Evolutionary conservation across 2,888 invertebrate genomes (phyloP), one percentile per base, ranked within the genome.

Genomic region (Acronicta aceris): DNA sequence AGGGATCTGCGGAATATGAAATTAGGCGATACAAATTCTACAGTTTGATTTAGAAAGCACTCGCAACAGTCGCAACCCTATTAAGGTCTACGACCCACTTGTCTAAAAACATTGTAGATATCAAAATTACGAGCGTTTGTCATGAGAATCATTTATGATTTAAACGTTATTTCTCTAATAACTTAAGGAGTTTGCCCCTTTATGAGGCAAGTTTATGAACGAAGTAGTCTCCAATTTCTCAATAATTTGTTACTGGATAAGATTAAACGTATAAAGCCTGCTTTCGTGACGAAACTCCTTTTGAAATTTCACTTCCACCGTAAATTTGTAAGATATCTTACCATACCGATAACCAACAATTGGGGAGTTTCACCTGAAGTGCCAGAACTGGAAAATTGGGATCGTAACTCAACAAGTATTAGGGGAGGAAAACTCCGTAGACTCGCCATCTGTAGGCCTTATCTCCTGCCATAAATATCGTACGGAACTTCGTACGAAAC

Each of bases 321-420:
- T 71, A 64, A 67, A n/a, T 69, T 69, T 58, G 49, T 55, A 52
- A 61, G 65, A 66, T 67, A 74, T 64, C 63, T 67, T 45, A 17
- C 36, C 60, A 53, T 53, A 50, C 56, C 76, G 70, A 74, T 79
- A 78, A 66, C 65, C 62, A 77, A 81, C 82, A 78, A 82, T 81
- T 78, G 78, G 71, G 71, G 62, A 68, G 78, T 77, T 76, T 79
- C 88, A 93, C 93, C 93, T 92, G 91, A 90, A 92, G 90, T 90
- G 89, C 84, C 2, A 86, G 85, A 85, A 81, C 88, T 91, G 90
- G 89, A 93, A 38, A 93, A 94, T 94, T 94, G 93, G 91, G 90
- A 90, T 89, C 89, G 92, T 94, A 93, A 93, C 89, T 94, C 93
- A 94, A 92, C 93, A 90, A 93, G 93, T 94, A 93, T 93, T 92